Base-by-base conservation (phyloP, 2,797 vertebrate species). In the Denticeps clupeoides region DNA sequence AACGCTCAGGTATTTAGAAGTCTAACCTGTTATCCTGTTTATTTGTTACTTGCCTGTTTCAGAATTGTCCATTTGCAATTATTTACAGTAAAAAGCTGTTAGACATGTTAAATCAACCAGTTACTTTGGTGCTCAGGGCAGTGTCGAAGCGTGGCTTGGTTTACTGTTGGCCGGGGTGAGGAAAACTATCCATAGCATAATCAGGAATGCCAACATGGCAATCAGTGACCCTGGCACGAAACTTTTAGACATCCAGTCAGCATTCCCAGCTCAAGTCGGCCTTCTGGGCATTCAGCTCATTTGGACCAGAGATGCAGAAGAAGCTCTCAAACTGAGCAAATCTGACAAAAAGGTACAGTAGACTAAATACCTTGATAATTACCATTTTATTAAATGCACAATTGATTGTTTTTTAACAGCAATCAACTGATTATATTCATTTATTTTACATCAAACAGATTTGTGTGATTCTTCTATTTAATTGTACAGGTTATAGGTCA, bases 251-350 rank as follows among this genome's bases (percentile, higher is more conserved):
- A 86, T 90, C 64, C 85, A 88, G 73, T 58, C 77, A 2, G 68
- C 65, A 32, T 88, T 86, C 51, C 88, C 87, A 2, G 87, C 86
- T 40, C 87, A 89, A 77, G 81, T 90, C 27, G 88, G 87, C 32
- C 81, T 90, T 42, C 73, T 89, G 53, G 87, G 86, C 26, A 84
- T 90, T 68, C 87, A 90, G 67, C 85, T 90, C 79, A 78, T 89
- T 60, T 90, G 88, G 88, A 90, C 88, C 46, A 78, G 75, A 60
- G 84, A 89, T 23, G 79, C 87, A 21, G 86, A 90, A 51, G 78
- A 83, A 4, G 85, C 88, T 1, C 72, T 89, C 25, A 70, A 68
- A 45, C 71, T 63, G 57, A 69, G 83, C 68, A 87, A 82, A 63
- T 65, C 75, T 16, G 86, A 89, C 70, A 88, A 81, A 72, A 89